Conservation (phyloP, 2,113 vertebrate species). For the Apus apus region DNA sequence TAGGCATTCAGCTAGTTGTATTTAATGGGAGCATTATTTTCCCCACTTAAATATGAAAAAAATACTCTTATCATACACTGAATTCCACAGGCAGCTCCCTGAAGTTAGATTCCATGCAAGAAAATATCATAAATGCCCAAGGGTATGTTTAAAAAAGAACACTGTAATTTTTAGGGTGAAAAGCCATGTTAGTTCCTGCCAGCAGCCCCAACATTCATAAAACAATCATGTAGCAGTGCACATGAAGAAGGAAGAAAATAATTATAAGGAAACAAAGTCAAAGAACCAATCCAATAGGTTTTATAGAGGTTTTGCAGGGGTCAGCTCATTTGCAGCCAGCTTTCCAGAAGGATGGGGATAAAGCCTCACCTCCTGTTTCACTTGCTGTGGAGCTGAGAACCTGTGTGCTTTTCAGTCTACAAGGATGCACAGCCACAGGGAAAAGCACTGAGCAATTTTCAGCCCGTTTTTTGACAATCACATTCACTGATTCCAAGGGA, state of each 20-base stretch:
- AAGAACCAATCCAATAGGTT: neutral
- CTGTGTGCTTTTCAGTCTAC: neutral
- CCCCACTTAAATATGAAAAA: slow-evolving; percentile 64
- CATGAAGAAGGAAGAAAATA: neutral
- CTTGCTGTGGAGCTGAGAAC: neutral
- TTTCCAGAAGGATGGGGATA: neutral
- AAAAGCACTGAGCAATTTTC: slow-evolving; percentile 2
- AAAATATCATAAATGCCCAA: slow-evolving; percentile 58
- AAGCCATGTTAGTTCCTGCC: slow-evolving; percentile 42
- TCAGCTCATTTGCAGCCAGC: neutral
- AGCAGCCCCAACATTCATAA: slow-evolving; percentile 50
- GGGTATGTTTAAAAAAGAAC: slow-evolving; percentile 37
- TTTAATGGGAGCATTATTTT: slow-evolving; percentile 59
- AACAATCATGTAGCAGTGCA: slow-evolving; percentile 44
- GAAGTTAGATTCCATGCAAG: slow-evolving; percentile 8
- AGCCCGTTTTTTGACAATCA: neutral
- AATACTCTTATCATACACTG: slow-evolving; percentile 52
- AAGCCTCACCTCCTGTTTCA: neutral
- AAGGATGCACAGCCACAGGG: neutral
- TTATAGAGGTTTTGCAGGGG: neutral
- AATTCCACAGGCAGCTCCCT: slow-evolving; percentile 60
- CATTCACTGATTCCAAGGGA: slow-evolving; percentile 18
- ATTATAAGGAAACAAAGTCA: neutral
- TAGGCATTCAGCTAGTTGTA: slow-evolving; percentile 46
- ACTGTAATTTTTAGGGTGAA: slow-evolving; percentile 51